Evolutionary conservation across 2,888 invertebrate genomes (phyloP), one percentile per base, ranked within the genome.

Genomic region (Synergus japonicus): DNA sequence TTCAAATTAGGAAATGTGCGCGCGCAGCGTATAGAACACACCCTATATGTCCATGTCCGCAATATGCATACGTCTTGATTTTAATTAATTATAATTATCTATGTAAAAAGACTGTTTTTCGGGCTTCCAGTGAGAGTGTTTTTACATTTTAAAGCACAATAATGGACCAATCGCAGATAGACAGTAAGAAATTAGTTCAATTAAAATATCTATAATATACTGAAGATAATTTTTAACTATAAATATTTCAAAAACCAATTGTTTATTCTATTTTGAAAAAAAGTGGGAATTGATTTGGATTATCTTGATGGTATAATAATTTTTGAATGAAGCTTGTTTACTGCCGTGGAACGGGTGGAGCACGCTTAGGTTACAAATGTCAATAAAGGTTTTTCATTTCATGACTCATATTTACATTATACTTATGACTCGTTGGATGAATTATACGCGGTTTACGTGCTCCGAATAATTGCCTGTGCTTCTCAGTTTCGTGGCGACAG

Each of bases 11-110:
- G 73, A 41, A 73, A 73, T n/a, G n/a, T 73, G 73, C 73, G 73
- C 73, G 54, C 73, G 73, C 73, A 73, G 69, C 73, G 73, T 73
- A 46, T 54, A 54, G 73, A 73, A 73, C 73, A 73, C 73, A 73
- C 73, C 73, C 73, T 73, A 73, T 37, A 73, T 73, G 73, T 73
- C 54, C 73, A 73, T 37, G 73, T 73, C 49, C 37, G 73, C 73
- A 73, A 73, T 54, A 54, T 73, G 73, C 73, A 54, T 73, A 54
- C 54, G 49, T 49, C 73, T 73, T 29, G 29, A 73, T 73, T 73
- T 73, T 73, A 73, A 73, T 73, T 73, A 73, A 73, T 54, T 73
- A 73, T 73, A 73, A 54, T 73, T 73, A 73, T 54, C 37, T 37
- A 73, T 73, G 54, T 73, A 54, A 73, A 69, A 37, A 69, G 37